Evolutionary conservation across 2,888 invertebrate species (phyloP).

Genomic region (Saturnia japonica): DNA sequence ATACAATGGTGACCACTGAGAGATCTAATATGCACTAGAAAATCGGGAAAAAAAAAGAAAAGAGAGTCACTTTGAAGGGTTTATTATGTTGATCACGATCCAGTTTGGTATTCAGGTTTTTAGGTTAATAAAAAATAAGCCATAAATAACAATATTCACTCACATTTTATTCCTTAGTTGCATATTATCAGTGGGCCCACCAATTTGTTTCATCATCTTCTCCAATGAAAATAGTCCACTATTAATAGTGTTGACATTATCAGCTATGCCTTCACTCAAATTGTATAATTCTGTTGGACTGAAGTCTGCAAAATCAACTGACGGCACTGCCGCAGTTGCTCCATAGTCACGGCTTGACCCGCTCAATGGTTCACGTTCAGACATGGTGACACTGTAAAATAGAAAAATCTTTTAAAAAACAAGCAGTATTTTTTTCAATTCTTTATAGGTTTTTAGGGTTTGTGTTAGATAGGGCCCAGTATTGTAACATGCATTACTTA

Average conservation of each 20-base stretch:
- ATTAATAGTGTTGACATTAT: constrained; percentile 90
- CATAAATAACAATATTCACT: constrained; percentile 29
- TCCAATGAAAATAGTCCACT: constrained; percentile 87
- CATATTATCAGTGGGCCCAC: constrained; percentile 88
- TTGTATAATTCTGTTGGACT: constrained; percentile 89
- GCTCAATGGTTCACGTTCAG: constrained; percentile 69
- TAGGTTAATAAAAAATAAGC: too few species aligned
- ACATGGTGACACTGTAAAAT: constrained; percentile 47
- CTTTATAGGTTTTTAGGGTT: background rate
- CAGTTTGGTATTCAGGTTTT: too few species aligned
- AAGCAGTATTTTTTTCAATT: background rate
- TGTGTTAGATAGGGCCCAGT: too few species aligned
- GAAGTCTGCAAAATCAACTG: constrained; percentile 86
- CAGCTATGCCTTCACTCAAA: constrained; percentile 90
- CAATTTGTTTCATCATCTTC: constrained; percentile 87
- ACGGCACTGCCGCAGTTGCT: constrained; percentile 80
- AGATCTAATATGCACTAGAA: too few species aligned
- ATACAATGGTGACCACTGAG: too few species aligned
- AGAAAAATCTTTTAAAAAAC: background rate
- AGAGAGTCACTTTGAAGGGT: too few species aligned
- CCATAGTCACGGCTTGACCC: constrained; percentile 71
- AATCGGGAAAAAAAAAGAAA: too few species aligned
- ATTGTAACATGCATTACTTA: too few species aligned
- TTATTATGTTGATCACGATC: too few species aligned
- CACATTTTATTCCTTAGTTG: constrained; percentile 72